Conservation (phyloP, 2,113 vertebrate species). For the Echinops telfairi region DNA sequence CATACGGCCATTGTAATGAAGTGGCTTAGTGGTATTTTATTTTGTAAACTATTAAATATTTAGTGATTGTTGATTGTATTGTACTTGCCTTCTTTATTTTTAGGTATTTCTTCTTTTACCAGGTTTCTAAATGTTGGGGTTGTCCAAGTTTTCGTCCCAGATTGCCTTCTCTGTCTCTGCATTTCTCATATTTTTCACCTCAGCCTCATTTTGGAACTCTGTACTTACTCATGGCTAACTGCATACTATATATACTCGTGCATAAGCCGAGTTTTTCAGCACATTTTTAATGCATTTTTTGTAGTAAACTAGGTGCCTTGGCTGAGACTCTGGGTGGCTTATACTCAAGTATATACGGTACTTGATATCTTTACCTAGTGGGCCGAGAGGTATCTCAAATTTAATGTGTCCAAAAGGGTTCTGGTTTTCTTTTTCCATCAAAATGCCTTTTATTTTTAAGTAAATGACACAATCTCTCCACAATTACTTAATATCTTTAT, state of each 20-base stretch:
- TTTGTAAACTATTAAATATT: slow-evolving; percentile 56
- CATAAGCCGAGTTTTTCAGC: background rate
- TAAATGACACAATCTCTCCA: background rate
- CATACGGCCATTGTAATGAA: background rate
- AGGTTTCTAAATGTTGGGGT: background rate
- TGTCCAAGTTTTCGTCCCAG: background rate
- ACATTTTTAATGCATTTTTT: no score
- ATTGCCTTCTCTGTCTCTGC: background rate
- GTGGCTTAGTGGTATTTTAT: slow-evolving; percentile 51
- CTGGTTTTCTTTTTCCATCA: background rate
- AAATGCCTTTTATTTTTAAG: background rate
- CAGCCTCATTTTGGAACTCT: background rate
- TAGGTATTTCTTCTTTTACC: background rate
- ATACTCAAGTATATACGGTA: no score
- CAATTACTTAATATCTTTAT: background rate
- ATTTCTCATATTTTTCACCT: background rate
- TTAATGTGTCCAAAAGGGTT: background rate
- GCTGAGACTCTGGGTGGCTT: no score
- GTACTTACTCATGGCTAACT: background rate
- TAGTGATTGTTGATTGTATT: slow-evolving; percentile 29
- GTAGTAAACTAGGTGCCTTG: no score
- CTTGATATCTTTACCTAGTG: background rate
- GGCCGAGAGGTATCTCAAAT: slow-evolving; percentile 5
- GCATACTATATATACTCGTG: no score
- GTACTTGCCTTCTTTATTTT: background rate